These are phyloP conservation scores for Planococcus citri DNA, from an alignment of 1,140 invertebrate genomes.

Conservation along the genomic window DNA sequence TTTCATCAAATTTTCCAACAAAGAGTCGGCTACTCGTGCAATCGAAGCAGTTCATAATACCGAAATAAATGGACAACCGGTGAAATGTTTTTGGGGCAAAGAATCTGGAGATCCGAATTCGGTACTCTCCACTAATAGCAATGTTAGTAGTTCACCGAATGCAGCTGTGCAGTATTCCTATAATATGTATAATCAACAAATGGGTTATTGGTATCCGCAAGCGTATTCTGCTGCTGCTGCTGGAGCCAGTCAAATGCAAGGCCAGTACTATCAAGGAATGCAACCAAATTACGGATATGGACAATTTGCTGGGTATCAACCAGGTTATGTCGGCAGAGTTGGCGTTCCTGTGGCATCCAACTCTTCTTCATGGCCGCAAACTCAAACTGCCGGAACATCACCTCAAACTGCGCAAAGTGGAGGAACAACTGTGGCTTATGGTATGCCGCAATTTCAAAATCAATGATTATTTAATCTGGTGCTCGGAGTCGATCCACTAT, in stretches of 20 bases:
- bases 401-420: conserved; percentile 12
- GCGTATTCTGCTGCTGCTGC: conserved; percentile 28
- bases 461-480: background rate
- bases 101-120: conserved; percentile 68
- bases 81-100: conserved; percentile 99
- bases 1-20: conserved; percentile 96
- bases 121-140: conserved; percentile 36
- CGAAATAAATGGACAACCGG: conserved; percentile 87
- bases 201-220: conserved; percentile 69
- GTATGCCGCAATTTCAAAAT: conserved; percentile 15
- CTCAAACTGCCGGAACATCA: conserved; percentile 8
- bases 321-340: background rate
- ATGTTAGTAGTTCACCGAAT: conserved; percentile 38
- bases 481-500: background rate
- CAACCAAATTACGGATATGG: conserved; percentile 17
- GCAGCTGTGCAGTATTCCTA: conserved; percentile 49
- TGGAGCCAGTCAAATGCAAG: conserved; percentile 22
- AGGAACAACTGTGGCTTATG: conserved; percentile 8
- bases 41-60: conserved; percentile 95
- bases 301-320: background rate
- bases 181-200: conserved; percentile 50
- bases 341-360: background rate
- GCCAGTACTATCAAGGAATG: conserved; percentile 25
- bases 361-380: background rate
- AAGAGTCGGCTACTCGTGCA: conserved; percentile 91